These are phyloP conservation scores for Caranx ignobilis DNA, from an alignment of 2,113 vertebrate species.

Conservation along the genomic window DNA sequence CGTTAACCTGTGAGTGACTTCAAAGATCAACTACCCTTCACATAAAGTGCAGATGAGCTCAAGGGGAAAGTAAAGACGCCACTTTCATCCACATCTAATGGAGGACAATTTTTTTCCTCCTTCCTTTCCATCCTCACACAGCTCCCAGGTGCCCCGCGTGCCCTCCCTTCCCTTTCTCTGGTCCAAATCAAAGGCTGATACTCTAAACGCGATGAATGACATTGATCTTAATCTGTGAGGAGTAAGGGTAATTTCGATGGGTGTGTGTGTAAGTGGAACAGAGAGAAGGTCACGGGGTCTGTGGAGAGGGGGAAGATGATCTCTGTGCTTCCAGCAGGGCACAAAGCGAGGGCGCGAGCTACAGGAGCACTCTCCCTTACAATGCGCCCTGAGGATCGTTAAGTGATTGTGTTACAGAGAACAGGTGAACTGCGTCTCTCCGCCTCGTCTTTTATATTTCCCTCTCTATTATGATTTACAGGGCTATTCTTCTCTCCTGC, in stretches of 20 bases:
- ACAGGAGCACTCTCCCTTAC: conserved; percentile 72
- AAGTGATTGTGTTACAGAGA: conserved; percentile 85
- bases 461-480: conserved; percentile 80
- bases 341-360: conserved; percentile 77
- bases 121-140: conserved; percentile 71
- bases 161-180: conserved; percentile 82
- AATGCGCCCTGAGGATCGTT: conserved; percentile 78
- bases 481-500: conserved; percentile 72
- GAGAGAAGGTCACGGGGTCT: conserved; percentile 83
- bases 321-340: conserved; percentile 71
- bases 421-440: conserved; percentile 83
- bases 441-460: conserved; percentile 74
- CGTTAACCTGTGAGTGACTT: conserved; percentile 25
- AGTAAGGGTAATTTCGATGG: conserved; percentile 77
- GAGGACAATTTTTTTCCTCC: conserved; percentile 61
- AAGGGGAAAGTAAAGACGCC: conserved; percentile 54
- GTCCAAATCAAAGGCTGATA: conserved; percentile 86
- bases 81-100: conserved; percentile 64
- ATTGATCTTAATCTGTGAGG: conserved; percentile 85
- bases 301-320: conserved; percentile 85
- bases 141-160: conserved; percentile 73
- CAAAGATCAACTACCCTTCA: conserved; percentile 34
- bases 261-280: conserved; percentile 83
- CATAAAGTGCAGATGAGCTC: conserved; percentile 31
- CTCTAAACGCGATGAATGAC: conserved; percentile 81